Conservation (phyloP, 2,113 vertebrate species). For the Azemiops feae region DNA sequence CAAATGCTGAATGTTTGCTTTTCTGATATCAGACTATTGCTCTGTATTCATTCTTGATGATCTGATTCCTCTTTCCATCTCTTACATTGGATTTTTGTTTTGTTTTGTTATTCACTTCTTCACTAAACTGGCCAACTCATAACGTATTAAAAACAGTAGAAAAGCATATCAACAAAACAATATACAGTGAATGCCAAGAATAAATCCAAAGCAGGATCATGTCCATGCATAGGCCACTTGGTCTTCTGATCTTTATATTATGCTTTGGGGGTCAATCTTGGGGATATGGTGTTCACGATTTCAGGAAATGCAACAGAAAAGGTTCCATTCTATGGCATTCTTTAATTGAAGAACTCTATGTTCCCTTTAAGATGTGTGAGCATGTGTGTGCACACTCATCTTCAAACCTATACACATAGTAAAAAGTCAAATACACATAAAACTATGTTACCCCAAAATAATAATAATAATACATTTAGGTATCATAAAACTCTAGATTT, state of each 20-base stretch:
- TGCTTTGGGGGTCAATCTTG: not conserved
- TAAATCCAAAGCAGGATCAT: not conserved
- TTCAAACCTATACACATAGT: not conserved
- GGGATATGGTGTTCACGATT: not conserved
- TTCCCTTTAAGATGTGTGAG: not conserved
- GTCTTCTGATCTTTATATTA: not conserved
- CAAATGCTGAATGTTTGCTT: not conserved
- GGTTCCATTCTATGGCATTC: not conserved
- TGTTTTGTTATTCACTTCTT: not conserved
- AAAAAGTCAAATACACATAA: not conserved
- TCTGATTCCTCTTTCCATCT: not conserved
- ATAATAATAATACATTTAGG: not conserved
- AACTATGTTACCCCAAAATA: not conserved
- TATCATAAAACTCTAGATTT: not conserved
- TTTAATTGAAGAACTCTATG: not conserved
- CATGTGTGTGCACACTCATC: not conserved
- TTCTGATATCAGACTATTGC: not conserved
- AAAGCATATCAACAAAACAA: not conserved
- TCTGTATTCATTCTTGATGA: not conserved
- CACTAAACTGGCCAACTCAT: not conserved
- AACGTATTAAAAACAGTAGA: not conserved
- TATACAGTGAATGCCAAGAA: not conserved
- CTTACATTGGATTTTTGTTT: not conserved
- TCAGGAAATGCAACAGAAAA: not conserved
- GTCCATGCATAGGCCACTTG: not conserved